Conservation (phyloP, 2,888 invertebrate species). For the Melipona beecheii region DNA sequence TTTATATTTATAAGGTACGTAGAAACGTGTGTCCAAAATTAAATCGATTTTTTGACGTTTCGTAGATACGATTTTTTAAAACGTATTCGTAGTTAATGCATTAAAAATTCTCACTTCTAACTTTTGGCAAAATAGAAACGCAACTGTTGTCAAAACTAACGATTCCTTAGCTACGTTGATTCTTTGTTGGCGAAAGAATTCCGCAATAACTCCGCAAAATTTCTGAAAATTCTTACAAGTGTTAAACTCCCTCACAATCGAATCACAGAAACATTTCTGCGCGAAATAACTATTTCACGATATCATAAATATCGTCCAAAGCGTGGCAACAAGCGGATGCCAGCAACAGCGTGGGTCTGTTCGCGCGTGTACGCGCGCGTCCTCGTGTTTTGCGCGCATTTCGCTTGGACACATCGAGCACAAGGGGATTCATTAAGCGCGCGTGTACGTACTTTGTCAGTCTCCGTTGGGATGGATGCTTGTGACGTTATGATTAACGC, state of each 20-base stretch:
- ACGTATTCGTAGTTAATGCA: too few relatives aligned
- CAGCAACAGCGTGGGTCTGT: slow-evolving; percentile 45
- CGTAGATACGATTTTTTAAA: too few relatives aligned
- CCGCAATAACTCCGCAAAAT: background rate
- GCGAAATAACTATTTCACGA: slow-evolving; percentile 16
- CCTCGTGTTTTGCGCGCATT: slow-evolving; percentile 47
- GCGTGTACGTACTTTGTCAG: slow-evolving; percentile 68
- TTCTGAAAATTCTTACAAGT: background rate
- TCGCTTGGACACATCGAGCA: slow-evolving; percentile 66
- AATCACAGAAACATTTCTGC: background rate
- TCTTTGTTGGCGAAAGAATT: background rate
- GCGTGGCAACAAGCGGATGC: slow-evolving; percentile 47
- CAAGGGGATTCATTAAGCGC: slow-evolving; percentile 69
- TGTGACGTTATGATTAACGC: slow-evolving; percentile 70
- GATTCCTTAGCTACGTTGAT: too few relatives aligned
- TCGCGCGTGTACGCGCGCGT: slow-evolving; percentile 24
- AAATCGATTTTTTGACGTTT: too few relatives aligned
- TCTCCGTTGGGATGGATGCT: slow-evolving; percentile 67
- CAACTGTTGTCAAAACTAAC: too few relatives aligned
- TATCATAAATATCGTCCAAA: slow-evolving; percentile 45
- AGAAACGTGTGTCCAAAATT: too few relatives aligned
- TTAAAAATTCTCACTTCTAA: too few relatives aligned
- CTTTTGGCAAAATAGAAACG: too few relatives aligned
- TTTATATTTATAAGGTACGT: too few relatives aligned
- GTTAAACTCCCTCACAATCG: background rate